Evolutionary conservation across 2,888 invertebrate species (phyloP).

Genomic region (Chouioia cunea): DNA sequence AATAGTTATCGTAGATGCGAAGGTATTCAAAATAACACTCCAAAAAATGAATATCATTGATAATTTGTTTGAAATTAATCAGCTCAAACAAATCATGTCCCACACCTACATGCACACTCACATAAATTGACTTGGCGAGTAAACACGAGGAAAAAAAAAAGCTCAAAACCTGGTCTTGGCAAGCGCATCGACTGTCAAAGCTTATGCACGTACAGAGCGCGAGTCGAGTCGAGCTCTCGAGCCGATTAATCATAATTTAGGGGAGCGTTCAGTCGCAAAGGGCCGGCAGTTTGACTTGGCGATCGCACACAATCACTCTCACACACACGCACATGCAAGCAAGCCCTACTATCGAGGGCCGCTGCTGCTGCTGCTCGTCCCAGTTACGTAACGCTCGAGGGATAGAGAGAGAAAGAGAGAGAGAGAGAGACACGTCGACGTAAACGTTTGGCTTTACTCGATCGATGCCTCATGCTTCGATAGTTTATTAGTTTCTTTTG

Average conservation of each 20-base stretch:
- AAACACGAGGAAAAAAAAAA: too few relatives aligned
- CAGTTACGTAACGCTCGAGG: conserved; percentile 46
- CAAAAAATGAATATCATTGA: too few relatives aligned
- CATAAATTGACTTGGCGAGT: too few relatives aligned
- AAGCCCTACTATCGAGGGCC: conserved; percentile 26
- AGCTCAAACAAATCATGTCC: too few relatives aligned
- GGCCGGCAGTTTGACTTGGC: conserved; percentile 15
- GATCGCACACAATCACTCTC: conserved; percentile 11
- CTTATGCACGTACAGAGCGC: conserved; percentile 11
- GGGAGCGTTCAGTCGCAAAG: conserved; percentile 25
- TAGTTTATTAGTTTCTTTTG: too few relatives aligned
- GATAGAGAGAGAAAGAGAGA: conserved; percentile 30
- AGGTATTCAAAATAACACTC: too few relatives aligned
- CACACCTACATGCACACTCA: too few relatives aligned
- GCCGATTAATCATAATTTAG: conserved; percentile 46
- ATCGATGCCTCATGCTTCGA: too few relatives aligned
- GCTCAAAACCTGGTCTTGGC: background rate
- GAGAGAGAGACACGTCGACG: background rate
- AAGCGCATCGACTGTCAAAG: conserved; percentile 14
- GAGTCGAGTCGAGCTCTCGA: conserved; percentile 14
- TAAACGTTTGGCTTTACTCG: conserved; percentile 17
- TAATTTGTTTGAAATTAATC: too few relatives aligned
- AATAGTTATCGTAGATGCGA: too few relatives aligned
- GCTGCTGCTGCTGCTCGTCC: conserved; percentile 22
- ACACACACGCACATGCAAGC: conserved; percentile 25